Evolutionary conservation across 2,888 invertebrate genomes (phyloP).

Genomic region (Noctua janthina): DNA sequence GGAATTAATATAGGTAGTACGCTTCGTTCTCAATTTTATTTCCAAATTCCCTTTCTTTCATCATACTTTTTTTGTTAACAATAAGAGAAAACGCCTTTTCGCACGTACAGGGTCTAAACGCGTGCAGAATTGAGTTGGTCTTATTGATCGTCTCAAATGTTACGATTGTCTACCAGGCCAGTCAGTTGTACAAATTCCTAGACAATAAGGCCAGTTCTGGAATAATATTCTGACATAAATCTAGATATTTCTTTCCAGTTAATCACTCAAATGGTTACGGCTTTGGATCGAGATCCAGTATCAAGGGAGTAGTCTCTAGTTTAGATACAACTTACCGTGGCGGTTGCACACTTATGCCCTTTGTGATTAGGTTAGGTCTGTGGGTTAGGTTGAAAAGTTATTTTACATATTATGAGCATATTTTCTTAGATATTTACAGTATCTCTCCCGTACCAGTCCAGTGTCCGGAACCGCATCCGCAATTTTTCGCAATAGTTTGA

Average conservation of each 20-base stretch:
- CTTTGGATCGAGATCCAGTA: not conserved
- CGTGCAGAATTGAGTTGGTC: constrained; percentile 14
- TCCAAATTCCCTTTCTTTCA: constrained; percentile 29
- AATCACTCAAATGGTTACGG: not conserved
- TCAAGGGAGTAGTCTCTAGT: not conserved
- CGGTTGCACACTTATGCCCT: not conserved
- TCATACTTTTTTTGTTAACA: not conserved
- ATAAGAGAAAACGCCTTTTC: constrained; percentile 21
- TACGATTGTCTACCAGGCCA: constrained; percentile 3
- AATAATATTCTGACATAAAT: not conserved
- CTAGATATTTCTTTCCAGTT: constrained; percentile 1
- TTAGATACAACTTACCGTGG: not conserved
- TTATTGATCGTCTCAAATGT: constrained; percentile 17
- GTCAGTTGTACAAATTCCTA: constrained; percentile 11
- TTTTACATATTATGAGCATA: not conserved
- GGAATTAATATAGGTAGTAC: not conserved
- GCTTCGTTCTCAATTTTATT: not conserved
- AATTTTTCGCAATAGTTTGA: not conserved
- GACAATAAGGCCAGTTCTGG: not conserved
- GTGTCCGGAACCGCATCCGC: not conserved
- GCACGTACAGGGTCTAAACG: constrained; percentile 21
- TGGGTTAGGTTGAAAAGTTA: not conserved
- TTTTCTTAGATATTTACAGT: not conserved
- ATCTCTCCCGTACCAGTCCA: no score
- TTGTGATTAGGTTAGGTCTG: not conserved